Base-by-base conservation (phyloP, 2,113 vertebrate genomes). In the Esox niger region DNA sequence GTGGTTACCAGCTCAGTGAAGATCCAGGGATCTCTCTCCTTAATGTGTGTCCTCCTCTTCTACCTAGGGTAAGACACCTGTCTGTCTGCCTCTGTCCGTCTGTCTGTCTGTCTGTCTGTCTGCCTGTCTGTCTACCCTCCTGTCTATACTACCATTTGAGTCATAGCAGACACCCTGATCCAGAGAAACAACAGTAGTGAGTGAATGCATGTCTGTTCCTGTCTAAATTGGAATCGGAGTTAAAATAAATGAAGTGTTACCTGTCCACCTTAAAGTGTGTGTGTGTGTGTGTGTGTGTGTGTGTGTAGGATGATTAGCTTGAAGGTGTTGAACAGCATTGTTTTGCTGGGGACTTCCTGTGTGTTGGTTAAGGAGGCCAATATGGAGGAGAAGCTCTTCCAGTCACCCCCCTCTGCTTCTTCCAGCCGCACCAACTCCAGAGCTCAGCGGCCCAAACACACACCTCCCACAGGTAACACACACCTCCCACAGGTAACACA, bases 321-420 rank as follows among this genome's bases (percentile, higher is more conserved):
- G 49, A 99, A 99, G 90, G 93, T 99, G 46, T 92, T 99, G 66
- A 99, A 98, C 79, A 99, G 96, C 74, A 98, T 99, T 1, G 91
- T 99, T 72, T 87, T 99, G 25, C 79, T 99, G 84, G 97, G 97
- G 9, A 98, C 95, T 20, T 98, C 97, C 0, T 98, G 96, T 78
- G 85, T 91, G n/a, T 99, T 98, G 21, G 96, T 99, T 61, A 98
- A 96, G 84, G 92, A 95, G 52, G 97, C 97, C 77, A 95, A 97
- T 68, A 98, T 99, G 95, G 97, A 99, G 70, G 95, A 99, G 54
- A 99, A 98, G 83, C 84, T 99, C 65, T 96, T 94, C 9, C 88
- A 93, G 76, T 90, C 92, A n/a, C 87, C 95, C 2, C 79, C 91
- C 0, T 78, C 91, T 25, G 82, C 83, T 20, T 86, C 86, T 2